These are phyloP conservation scores for Halcyon senegalensis DNA, from an alignment of 2,113 vertebrate genomes.

Conservation along the genomic window DNA sequence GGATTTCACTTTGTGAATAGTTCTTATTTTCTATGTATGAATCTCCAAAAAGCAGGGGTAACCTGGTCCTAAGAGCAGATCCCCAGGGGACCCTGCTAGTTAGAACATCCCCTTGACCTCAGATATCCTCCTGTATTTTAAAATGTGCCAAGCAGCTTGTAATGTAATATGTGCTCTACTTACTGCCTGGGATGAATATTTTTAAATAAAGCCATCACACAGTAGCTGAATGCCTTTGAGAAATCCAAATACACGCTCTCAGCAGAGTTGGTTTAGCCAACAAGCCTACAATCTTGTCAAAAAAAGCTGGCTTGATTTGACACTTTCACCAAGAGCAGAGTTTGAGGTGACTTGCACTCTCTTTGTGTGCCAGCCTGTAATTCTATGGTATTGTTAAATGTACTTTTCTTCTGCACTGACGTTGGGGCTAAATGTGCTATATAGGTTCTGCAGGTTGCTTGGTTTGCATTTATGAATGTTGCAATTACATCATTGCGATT, in stretches of 20 bases:
- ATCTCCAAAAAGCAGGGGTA: not conserved
- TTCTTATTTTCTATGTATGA: not conserved
- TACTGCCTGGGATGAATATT: not conserved
- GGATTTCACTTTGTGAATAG: not conserved
- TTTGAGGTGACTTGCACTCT: not conserved
- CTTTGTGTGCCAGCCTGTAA: not conserved
- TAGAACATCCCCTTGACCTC: not conserved
- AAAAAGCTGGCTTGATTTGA: not conserved
- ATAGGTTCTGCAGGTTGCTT: not conserved
- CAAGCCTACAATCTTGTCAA: not conserved
- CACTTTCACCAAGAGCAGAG: not conserved
- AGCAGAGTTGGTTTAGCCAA: not conserved
- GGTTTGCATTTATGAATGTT: not conserved
- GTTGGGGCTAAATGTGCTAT: not conserved
- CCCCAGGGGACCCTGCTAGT: not conserved
- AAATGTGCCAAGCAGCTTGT: not conserved
- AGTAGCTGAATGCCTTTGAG: not conserved
- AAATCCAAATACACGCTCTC: not conserved
- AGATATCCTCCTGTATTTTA: not conserved
- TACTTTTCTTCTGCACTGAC: not conserved
- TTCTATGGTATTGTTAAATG: not conserved
- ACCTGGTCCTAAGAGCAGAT: not conserved
- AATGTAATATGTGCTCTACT: rapidly evolving
- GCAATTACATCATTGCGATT: not conserved
- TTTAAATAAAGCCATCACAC: not conserved